These are phyloP conservation scores for Phaedon cochleariae DNA, from an alignment of 2,888 invertebrate genomes.

Conservation along the genomic window DNA sequence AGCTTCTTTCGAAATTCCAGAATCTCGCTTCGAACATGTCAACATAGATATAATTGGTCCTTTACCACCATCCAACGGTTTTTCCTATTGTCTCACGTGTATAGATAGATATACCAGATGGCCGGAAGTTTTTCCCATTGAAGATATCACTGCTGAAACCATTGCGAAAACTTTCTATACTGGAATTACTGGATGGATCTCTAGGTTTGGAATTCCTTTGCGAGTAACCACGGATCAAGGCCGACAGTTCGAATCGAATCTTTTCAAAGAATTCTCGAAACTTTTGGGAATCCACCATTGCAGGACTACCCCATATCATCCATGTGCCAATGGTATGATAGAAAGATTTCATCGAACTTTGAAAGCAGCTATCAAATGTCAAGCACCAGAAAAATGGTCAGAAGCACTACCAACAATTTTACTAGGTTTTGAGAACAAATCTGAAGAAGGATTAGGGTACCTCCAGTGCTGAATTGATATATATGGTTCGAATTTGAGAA, in stretches of 20 bases:
- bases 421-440: not conserved
- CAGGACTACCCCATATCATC: constrained; percentile 52
- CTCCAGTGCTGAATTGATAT: constrained; percentile 52
- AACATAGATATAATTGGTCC: no score
- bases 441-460: constrained; percentile 50
- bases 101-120: no score
- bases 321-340: constrained; percentile 57
- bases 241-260: constrained; percentile 48
- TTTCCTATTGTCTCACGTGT: no score
- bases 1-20: no score
- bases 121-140: no score
- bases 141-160: no score
- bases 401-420: constrained; percentile 8
- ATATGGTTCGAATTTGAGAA: constrained; percentile 46
- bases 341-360: constrained; percentile 58
- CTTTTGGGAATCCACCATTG: constrained; percentile 40
- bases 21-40: no score
- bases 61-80: no score
- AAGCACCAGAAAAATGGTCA: constrained; percentile 40
- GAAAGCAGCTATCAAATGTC: constrained; percentile 55
- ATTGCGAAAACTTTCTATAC: no score
- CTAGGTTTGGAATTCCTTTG: constrained; percentile 9
- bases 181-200: constrained; percentile 7
- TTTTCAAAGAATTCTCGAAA: constrained; percentile 42
- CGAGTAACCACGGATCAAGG: constrained; percentile 26